Evolutionary conservation across 2,888 invertebrate species (phyloP).

Genomic region (Crocallis elinguaria): DNA sequence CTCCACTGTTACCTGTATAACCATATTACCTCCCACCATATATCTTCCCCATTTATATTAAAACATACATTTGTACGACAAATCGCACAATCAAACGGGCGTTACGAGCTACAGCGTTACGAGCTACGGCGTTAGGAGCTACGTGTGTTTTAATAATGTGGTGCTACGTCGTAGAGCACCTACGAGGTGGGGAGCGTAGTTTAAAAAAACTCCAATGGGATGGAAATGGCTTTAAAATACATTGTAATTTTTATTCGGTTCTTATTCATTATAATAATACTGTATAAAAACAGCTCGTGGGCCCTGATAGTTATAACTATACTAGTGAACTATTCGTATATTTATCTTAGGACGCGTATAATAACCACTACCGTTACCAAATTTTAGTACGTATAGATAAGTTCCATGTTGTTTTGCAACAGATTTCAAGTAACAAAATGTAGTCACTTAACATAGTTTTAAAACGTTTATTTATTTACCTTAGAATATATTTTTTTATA

Average conservation of each 20-base stretch:
- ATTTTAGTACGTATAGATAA: too few species aligned
- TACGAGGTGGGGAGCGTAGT: slow-evolving; percentile 14
- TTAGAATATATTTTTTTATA: too few species aligned
- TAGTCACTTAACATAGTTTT: too few species aligned
- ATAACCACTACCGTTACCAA: too few species aligned
- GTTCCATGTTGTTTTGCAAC: too few species aligned
- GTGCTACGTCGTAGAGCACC: slow-evolving; percentile 21
- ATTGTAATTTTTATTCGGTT: background rate
- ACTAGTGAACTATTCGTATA: too few species aligned
- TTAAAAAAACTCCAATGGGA: background rate
- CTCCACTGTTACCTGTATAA: background rate
- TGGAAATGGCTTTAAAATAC: background rate
- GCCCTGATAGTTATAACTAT: too few species aligned
- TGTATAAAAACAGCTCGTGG: too few species aligned
- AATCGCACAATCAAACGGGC: slow-evolving; percentile 32
- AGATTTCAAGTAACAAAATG: too few species aligned
- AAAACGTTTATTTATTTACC: too few species aligned
- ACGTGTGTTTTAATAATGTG: slow-evolving; percentile 28
- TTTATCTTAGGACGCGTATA: too few species aligned
- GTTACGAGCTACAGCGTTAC: slow-evolving; percentile 32
- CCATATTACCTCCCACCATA: slow-evolving; percentile 1
- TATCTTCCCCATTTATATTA: slow-evolving; percentile 30
- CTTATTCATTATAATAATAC: too few species aligned
- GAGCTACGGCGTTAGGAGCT: slow-evolving; percentile 33
- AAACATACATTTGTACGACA: slow-evolving; percentile 27